Evolutionary conservation across 2,113 vertebrate genomes (phyloP).

Genomic region (Ptychochromis oligacanthus): DNA sequence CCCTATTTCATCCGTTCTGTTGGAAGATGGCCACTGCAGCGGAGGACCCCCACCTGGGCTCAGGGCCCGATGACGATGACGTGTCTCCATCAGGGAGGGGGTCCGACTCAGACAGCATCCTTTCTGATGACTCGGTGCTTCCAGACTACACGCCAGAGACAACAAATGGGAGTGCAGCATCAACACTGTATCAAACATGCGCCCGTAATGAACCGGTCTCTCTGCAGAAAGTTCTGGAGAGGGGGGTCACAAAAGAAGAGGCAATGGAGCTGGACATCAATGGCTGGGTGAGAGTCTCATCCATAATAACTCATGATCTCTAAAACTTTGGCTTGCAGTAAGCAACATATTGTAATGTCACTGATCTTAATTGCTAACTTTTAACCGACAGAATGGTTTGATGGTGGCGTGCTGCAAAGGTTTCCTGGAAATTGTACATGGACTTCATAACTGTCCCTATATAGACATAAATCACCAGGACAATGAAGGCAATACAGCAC

Average conservation of each 20-base stretch:
- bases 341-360: neutral
- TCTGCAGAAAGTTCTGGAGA: slow-evolving; percentile 78
- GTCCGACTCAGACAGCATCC: slow-evolving; percentile 76
- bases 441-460: slow-evolving; percentile 83
- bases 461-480: slow-evolving; percentile 90
- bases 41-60: slow-evolving; percentile 60
- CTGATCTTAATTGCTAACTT: neutral
- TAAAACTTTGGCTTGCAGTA: neutral
- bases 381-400: slow-evolving; percentile 82
- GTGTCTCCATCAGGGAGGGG: slow-evolving; percentile 32
- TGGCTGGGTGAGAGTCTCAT: slow-evolving; percentile 80
- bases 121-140: slow-evolving; percentile 81
- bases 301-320: neutral
- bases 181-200: slow-evolving; percentile 83
- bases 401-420: slow-evolving; percentile 88
- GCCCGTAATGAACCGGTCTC: slow-evolving; percentile 74
- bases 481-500: slow-evolving; percentile 89
- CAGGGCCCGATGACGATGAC: slow-evolving; percentile 56
- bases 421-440: slow-evolving; percentile 79
- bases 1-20: slow-evolving; percentile 20
- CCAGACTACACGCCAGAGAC: slow-evolving; percentile 57
- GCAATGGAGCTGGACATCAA: slow-evolving; percentile 85
- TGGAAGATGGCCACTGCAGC: slow-evolving; percentile 68
- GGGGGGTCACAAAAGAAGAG: slow-evolving; percentile 80
- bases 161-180: rapidly evolving